A percentile compares a stretch with the other conserved stretches of the same genome.
phyloP scores from a whole-genome alignment of 2,888 invertebrate genomes.

The Cerceris ruficornis region DNA sequence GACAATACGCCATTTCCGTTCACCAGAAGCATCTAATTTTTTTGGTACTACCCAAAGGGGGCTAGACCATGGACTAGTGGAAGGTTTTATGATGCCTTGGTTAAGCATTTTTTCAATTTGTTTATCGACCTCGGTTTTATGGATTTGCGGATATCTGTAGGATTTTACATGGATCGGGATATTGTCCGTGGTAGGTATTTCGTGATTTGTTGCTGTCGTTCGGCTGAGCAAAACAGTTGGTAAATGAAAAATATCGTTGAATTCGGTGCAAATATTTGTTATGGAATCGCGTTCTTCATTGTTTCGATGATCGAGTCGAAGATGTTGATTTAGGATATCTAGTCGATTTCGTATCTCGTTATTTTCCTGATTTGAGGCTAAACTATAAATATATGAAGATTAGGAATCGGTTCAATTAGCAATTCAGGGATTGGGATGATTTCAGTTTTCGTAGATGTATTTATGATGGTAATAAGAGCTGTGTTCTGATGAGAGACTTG shows the following conservation, averaged over 20 bases:
- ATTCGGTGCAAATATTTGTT: not conserved
- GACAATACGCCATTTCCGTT: conserved; percentile 10
- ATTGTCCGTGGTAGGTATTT: not conserved
- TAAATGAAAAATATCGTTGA: not conserved
- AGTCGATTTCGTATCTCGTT: not conserved
- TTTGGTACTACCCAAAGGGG: not conserved
- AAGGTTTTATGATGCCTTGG: conserved; percentile 5
- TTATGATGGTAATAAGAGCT: too few relatives aligned
- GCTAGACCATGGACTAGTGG: not conserved
- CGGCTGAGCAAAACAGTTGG: not conserved
- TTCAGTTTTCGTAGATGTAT: too few relatives aligned
- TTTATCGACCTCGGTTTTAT: not conserved
- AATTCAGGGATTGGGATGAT: not conserved
- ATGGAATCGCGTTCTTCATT: not conserved
- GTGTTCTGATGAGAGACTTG: not conserved
- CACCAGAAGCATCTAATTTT: not conserved
- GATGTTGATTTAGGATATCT: not conserved
- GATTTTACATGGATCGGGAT: not conserved
- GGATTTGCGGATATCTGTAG: not conserved
- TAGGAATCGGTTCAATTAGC: not conserved
- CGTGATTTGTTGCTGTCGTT: not conserved
- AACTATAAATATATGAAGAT: not conserved
- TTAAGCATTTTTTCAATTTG: not conserved
- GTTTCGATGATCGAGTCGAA: not conserved
- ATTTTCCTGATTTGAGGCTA: not conserved